Conservation (phyloP, 2,113 vertebrate genomes). For the Dendropsophus ebraccatus region DNA sequence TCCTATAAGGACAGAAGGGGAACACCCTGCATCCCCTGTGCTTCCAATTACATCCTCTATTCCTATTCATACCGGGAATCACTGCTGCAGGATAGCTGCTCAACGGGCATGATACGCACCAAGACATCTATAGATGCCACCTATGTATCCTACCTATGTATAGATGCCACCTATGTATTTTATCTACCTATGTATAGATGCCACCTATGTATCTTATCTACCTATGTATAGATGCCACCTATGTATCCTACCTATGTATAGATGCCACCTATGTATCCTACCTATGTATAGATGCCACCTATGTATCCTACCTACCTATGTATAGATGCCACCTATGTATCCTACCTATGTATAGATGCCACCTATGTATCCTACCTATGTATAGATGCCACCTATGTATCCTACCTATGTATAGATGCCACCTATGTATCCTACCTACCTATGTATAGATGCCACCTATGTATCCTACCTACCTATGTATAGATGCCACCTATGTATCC, state of each 20-base stretch:
- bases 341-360: background rate
- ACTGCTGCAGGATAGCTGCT: background rate
- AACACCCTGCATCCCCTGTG: no score
- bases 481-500: background rate
- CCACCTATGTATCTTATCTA: background rate
- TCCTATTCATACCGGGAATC: background rate
- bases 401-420: background rate
- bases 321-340: background rate
- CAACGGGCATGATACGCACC: background rate
- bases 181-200: background rate
- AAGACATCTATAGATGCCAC: background rate
- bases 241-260: no score
- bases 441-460: background rate
- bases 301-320: no score
- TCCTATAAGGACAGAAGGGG: background rate
- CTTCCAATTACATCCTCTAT: background rate
- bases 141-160: background rate
- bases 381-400: background rate
- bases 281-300: background rate
- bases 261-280: background rate
- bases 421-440: no score
- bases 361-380: background rate
- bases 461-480: no score
- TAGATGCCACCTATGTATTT: background rate
- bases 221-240: background rate